A percentile compares a stretch with the other conserved stretches of the same genome.
Evolutionary conservation across 2,113 vertebrate species (phyloP).

Genomic region (Podarcis muralis): DNA sequence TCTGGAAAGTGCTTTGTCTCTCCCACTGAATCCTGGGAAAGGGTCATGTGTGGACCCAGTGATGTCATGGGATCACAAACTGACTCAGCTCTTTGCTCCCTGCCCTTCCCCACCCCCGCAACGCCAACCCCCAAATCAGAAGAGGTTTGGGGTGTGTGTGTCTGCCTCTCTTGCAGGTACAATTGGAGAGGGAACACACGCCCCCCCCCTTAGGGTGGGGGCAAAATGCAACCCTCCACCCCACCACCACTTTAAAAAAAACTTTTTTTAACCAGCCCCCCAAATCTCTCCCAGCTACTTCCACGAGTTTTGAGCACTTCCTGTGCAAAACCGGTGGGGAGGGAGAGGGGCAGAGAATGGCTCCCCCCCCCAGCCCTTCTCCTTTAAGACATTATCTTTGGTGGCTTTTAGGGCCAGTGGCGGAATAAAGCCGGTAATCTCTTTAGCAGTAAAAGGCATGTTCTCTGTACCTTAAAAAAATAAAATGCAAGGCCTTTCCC

Average conservation of each 20-base stretch:
- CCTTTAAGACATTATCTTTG: constrained; percentile 26
- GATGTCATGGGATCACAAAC: constrained; percentile 85
- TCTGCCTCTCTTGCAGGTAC: constrained; percentile 61
- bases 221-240: not conserved
- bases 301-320: constrained; percentile 56
- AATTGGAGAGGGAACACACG: not conserved
- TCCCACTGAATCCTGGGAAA: constrained; percentile 86
- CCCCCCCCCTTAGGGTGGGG: not conserved
- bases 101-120: not conserved
- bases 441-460: not conserved
- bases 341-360: constrained; percentile 19
- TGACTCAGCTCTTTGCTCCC: constrained; percentile 77
- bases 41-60: constrained; percentile 86
- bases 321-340: constrained; percentile 27
- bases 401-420: not conserved
- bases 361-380: not conserved
- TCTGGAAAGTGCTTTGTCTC: constrained; percentile 87
- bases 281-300: not conserved
- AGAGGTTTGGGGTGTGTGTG: not conserved
- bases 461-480: not conserved
- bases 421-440: not conserved
- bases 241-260: not conserved
- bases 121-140: constrained; percentile 30
- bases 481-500: not conserved
- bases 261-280: not conserved